A percentile compares a stretch with the other conserved stretches of the same genome.
Evolutionary conservation across 2,888 invertebrate genomes (phyloP).

Genomic region (Orchestes rusci): DNA sequence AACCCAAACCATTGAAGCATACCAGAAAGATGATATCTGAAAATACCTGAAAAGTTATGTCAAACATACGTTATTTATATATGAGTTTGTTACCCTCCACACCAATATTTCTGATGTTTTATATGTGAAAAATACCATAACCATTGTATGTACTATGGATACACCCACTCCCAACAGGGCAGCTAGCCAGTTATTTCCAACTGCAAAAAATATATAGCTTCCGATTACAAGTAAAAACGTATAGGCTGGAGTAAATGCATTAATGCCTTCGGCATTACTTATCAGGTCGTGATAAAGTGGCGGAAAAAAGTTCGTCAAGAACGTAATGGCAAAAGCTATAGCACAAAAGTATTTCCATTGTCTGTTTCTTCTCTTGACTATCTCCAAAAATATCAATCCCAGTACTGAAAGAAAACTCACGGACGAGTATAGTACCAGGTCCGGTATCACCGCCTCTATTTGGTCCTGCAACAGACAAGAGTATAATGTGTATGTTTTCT

Average conservation of each 20-base stretch:
- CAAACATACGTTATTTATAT: slow-evolving; percentile 1
- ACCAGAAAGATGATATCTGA: slow-evolving; percentile 66
- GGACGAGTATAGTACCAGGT: slow-evolving; percentile 45
- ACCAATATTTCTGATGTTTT: no score
- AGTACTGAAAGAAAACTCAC: slow-evolving; percentile 44
- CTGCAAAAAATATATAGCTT: slow-evolving; percentile 77
- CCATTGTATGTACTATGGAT: slow-evolving; percentile 57
- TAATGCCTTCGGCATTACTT: slow-evolving; percentile 41
- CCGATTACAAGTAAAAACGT: slow-evolving; percentile 67
- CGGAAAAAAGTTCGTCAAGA: slow-evolving; percentile 55
- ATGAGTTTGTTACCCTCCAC: no score
- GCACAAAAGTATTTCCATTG: slow-evolving; percentile 34
- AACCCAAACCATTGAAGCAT: slow-evolving; percentile 73
- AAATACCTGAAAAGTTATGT: slow-evolving; percentile 46
- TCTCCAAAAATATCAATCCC: slow-evolving; percentile 45
- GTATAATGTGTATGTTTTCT: no score
- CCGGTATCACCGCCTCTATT: slow-evolving; percentile 34
- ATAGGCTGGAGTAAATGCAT: slow-evolving; percentile 58
- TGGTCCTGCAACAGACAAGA: slow-evolving; percentile 12
- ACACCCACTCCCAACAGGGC: slow-evolving; percentile 62
- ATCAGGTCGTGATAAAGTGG: slow-evolving; percentile 52
- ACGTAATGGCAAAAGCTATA: slow-evolving; percentile 43
- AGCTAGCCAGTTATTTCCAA: slow-evolving; percentile 65
- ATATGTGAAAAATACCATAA: no score
- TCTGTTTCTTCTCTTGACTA: slow-evolving; percentile 29